Conservation (phyloP, 2,888 invertebrate species). For the Salpingus planirostris region DNA sequence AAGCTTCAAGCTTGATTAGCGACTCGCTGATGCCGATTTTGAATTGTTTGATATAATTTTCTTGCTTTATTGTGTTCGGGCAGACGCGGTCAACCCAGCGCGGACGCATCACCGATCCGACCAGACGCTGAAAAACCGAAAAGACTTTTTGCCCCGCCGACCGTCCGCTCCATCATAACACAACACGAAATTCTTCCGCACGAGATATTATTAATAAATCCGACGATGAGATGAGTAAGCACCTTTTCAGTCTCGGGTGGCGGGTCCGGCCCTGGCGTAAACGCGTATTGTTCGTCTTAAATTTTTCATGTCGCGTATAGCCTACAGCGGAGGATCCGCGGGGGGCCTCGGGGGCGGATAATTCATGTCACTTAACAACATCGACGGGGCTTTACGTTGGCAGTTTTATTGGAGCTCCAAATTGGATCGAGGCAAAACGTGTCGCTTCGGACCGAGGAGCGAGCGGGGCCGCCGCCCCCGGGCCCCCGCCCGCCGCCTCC, state of each 20-base stretch:
- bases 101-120: too few relatives aligned
- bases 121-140: too few relatives aligned
- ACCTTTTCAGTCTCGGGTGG: too few relatives aligned
- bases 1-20: slow-evolving; percentile 22
- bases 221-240: too few relatives aligned
- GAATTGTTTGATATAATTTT: slow-evolving; percentile 14
- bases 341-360: slow-evolving; percentile 36
- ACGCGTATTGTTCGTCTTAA: slow-evolving; percentile 39
- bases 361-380: slow-evolving; percentile 46
- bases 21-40: slow-evolving; percentile 12
- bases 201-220: too few relatives aligned
- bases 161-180: too few relatives aligned
- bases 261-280: too few relatives aligned
- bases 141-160: too few relatives aligned
- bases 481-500: slow-evolving; percentile 16
- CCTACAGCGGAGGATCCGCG: slow-evolving; percentile 6
- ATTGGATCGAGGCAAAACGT: slow-evolving; percentile 41
- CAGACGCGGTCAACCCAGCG: too few relatives aligned
- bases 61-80: slow-evolving; percentile 13
- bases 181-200: too few relatives aligned
- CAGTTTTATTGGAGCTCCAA: slow-evolving; percentile 45
- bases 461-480: slow-evolving; percentile 5
- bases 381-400: slow-evolving; percentile 44
- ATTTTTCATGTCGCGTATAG: slow-evolving; percentile 39
- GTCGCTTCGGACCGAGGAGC: slow-evolving; percentile 22